A percentile compares a stretch with the other conserved stretches of the same genome.
Conservation (phyloP, 1,140 invertebrate genomes). For the Diuraphis noxia region DNA sequence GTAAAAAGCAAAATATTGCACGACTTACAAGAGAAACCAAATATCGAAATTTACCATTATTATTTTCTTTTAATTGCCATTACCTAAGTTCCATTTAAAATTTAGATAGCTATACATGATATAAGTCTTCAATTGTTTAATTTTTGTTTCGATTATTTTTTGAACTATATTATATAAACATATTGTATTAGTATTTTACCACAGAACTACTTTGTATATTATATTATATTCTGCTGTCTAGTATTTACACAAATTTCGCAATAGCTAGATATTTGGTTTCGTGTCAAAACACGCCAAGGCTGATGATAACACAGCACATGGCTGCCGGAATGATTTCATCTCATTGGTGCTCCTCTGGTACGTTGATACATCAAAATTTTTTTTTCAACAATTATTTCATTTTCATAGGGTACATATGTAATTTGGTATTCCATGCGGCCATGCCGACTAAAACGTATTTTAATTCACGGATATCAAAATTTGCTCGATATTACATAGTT, state of each 20-base stretch:
- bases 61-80: slow-evolving; percentile 27
- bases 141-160: slow-evolving; percentile 8
- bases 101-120: background rate
- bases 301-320: slow-evolving; percentile 37
- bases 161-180: background rate
- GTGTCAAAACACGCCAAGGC: slow-evolving; percentile 30
- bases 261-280: slow-evolving; percentile 38
- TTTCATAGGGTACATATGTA: background rate
- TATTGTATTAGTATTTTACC: background rate
- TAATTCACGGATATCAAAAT: background rate
- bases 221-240: background rate
- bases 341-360: slow-evolving; percentile 27
- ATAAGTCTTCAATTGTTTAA: background rate
- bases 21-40: slow-evolving; percentile 17
- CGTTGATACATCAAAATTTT: background rate
- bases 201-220: background rate
- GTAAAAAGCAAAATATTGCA: background rate
- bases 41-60: slow-evolving; percentile 50
- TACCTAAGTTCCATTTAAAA: slow-evolving; percentile 10
- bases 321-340: slow-evolving; percentile 47
- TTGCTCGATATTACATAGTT: background rate
- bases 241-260: background rate
- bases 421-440: background rate
- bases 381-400: background rate
- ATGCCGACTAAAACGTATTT: background rate